phyloP scores from a whole-genome alignment of 2,113 vertebrate species.

The Ictidomys tridecemlineatus region DNA sequence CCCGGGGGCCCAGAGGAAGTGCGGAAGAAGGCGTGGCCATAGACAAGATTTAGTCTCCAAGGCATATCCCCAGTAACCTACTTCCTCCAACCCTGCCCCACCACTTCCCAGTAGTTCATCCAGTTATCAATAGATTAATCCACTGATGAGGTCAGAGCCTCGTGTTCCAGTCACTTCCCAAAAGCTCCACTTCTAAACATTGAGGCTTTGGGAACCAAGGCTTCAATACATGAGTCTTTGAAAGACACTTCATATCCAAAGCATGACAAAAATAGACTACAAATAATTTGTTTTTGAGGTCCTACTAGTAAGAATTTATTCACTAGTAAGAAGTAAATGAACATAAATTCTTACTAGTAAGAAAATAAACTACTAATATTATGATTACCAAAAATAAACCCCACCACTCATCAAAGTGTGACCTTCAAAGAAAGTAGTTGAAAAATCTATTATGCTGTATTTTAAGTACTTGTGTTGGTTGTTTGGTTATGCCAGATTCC shows the following conservation, averaged over 20 bases:
- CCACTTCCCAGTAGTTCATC: neutral
- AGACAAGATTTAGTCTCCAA: neutral
- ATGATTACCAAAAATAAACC: neutral
- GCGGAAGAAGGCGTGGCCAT: neutral
- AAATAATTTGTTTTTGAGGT: constrained; percentile 40
- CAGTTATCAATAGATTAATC: neutral
- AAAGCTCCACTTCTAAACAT: neutral
- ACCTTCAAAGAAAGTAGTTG: constrained; percentile 52
- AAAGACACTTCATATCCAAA: neutral
- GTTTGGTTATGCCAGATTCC: too few species aligned
- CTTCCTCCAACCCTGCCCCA: neutral
- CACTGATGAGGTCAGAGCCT: neutral
- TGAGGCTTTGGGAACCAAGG: neutral
- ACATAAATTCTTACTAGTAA: constrained; percentile 52
- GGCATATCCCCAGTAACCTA: neutral
- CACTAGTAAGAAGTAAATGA: constrained; percentile 10
- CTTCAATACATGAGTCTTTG: neutral
- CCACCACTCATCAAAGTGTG: constrained; percentile 25
- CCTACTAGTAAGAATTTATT: too few species aligned
- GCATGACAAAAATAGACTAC: neutral
- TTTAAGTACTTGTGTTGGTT: constrained; percentile 58
- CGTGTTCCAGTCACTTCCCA: neutral
- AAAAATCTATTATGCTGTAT: constrained; percentile 60
- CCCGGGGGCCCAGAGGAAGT: neutral
- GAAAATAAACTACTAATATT: constrained; percentile 38